Conservation (phyloP, 2,888 invertebrate species). For the Tetrapedia diversipes region DNA sequence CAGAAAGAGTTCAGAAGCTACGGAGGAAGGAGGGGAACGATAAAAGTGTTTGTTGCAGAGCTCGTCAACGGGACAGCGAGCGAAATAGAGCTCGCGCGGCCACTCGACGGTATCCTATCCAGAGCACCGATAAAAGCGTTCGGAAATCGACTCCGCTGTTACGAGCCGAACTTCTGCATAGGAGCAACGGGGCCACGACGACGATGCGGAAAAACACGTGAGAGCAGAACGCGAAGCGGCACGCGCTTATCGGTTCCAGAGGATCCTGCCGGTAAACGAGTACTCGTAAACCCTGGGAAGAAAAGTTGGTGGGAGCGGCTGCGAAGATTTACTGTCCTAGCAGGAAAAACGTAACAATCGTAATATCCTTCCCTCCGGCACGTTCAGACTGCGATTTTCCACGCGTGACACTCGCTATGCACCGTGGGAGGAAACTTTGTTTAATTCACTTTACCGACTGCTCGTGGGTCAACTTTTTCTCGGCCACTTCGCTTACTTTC, state of each 20-base stretch:
- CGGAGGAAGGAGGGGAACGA: background rate
- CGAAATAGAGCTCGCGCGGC: background rate
- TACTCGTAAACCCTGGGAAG: conserved; percentile 30
- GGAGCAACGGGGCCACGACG: too few relatives aligned
- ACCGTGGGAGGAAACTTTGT: conserved; percentile 39
- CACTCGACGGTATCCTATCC: conserved; percentile 1
- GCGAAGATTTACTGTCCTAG: conserved; percentile 63
- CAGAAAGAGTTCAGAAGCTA: too few relatives aligned
- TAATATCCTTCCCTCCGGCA: conserved; percentile 58
- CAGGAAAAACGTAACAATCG: conserved; percentile 63
- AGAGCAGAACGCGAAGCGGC: background rate
- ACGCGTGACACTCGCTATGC: conserved; percentile 36
- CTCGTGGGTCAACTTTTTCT: too few relatives aligned
- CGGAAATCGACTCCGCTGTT: background rate
- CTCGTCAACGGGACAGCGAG: background rate
- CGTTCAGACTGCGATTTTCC: conserved; percentile 61
- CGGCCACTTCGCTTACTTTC: too few relatives aligned
- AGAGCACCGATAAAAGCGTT: background rate
- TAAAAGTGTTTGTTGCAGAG: background rate
- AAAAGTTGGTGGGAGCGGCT: conserved; percentile 38
- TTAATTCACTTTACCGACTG: conserved; percentile 63
- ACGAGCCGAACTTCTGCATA: conserved; percentile 2
- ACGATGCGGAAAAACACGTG: too few relatives aligned
- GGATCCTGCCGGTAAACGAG: conserved; percentile 34
- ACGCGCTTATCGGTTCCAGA: conserved; percentile 46